phyloP scores from a whole-genome alignment of 30 jellyfish, hydroid and myxozoan species.

The Turritopsis dohrnii region DNA sequence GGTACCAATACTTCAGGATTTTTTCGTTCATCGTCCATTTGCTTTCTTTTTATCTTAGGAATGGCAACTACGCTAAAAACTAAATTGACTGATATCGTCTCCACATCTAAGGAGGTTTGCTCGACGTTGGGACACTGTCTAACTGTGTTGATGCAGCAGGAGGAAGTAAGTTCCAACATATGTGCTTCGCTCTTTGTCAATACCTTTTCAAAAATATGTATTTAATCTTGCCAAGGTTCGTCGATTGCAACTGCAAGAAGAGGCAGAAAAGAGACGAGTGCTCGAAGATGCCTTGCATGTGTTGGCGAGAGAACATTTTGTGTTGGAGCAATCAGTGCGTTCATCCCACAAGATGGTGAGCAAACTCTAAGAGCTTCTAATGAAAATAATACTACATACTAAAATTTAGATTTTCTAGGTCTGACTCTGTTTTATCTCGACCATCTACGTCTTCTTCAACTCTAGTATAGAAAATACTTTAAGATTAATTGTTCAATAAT shows the following conservation, averaged over 20 bases:
- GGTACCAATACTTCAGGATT: too few relatives aligned
- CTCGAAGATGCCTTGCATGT: constrained; percentile 95
- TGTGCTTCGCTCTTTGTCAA: not conserved
- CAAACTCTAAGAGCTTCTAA: too few relatives aligned
- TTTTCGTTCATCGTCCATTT: not conserved
- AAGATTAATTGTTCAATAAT: too few relatives aligned
- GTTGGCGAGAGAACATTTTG: constrained; percentile 89
- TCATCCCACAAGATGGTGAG: constrained; percentile 30
- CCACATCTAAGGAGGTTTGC: constrained; percentile 94
- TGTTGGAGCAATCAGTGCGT: constrained; percentile 79
- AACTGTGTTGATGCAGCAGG: constrained; percentile 88
- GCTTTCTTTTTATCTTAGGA: constrained; percentile 32
- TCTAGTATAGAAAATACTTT: too few relatives aligned
- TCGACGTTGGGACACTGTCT: constrained; percentile 79
- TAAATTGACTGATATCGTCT: constrained; percentile 80
- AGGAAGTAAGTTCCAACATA: constrained; percentile 55
- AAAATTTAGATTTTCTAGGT: too few relatives aligned
- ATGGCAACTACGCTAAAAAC: constrained; percentile 75
- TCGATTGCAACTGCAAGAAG: constrained; percentile 89
- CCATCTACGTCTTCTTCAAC: too few relatives aligned
- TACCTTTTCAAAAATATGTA: not conserved
- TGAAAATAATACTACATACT: too few relatives aligned
- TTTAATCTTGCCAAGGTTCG: constrained; percentile 48
- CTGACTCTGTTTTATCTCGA: too few relatives aligned
- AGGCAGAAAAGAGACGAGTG: constrained; percentile 90